Evolutionary conservation across 2,888 invertebrate genomes (phyloP).

Genomic region (Lomographa bimaculata): DNA sequence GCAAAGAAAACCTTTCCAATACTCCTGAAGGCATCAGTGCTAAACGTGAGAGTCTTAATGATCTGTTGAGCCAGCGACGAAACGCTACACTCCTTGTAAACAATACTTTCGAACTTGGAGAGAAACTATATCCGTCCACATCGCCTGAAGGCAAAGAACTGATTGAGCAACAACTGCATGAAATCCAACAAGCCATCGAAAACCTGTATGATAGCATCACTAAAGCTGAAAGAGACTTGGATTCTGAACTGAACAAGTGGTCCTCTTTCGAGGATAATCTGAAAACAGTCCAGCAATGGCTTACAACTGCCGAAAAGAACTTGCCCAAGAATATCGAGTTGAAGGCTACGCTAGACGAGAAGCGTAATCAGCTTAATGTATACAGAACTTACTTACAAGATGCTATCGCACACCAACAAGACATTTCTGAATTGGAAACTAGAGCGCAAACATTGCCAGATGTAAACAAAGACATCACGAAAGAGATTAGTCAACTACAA

Average conservation of each 20-base stretch:
- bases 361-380: constrained; percentile 92
- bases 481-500: constrained; percentile 87
- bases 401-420: constrained; percentile 92
- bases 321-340: constrained; percentile 91
- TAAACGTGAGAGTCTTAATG: constrained; percentile 88
- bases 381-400: constrained; percentile 93
- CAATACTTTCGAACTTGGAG: constrained; percentile 93
- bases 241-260: constrained; percentile 93
- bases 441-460: constrained; percentile 92
- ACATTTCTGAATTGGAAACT: constrained; percentile 91
- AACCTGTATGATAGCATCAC: constrained; percentile 90
- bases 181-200: constrained; percentile 92
- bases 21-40: constrained; percentile 88
- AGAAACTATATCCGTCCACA: constrained; percentile 93
- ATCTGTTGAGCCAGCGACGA: constrained; percentile 89
- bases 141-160: constrained; percentile 94
- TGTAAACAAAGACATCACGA: constrained; percentile 88
- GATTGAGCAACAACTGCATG: constrained; percentile 91
- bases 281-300: constrained; percentile 90
- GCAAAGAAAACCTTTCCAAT: constrained; percentile 85
- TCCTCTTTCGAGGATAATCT: constrained; percentile 95
- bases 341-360: constrained; percentile 95
- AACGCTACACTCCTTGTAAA: constrained; percentile 90
- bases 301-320: constrained; percentile 88
- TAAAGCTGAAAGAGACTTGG: constrained; percentile 91